A percentile compares a stretch with the other conserved stretches of the same genome.
These are phyloP conservation scores for Steatocranus sp. DNA, from an alignment of 2,797 vertebrate species.

Conservation along the genomic window DNA sequence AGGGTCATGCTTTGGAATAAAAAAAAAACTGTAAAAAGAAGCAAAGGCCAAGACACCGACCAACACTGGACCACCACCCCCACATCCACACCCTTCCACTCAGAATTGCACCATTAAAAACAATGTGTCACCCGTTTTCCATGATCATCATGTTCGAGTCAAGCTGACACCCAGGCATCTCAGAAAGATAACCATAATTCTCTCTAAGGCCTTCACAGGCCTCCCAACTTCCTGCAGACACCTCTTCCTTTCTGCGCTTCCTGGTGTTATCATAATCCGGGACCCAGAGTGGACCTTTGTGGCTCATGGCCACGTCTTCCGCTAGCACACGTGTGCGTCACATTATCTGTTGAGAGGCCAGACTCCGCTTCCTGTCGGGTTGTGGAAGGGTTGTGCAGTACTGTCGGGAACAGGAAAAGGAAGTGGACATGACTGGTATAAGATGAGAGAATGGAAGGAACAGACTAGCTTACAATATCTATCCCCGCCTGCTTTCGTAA, in stretches of 20 bases:
- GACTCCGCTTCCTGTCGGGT: conserved; percentile 84
- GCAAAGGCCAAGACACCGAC: background rate
- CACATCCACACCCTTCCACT: background rate
- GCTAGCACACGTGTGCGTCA: conserved; percentile 86
- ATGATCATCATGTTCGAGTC: conserved; percentile 19
- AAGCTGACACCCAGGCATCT: conserved; percentile 52
- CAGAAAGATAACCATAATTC: conserved; percentile 67
- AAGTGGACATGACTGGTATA: conserved; percentile 83
- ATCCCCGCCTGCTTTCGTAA: conserved; percentile 54
- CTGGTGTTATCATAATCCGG: conserved; percentile 89
- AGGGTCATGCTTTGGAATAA: background rate
- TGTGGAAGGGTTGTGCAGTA: conserved; percentile 58
- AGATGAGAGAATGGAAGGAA: conserved; percentile 74
- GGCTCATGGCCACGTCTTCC: conserved; percentile 86
- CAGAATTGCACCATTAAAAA: background rate
- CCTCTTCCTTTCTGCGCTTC: conserved; percentile 79
- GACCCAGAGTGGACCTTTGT: conserved; percentile 86
- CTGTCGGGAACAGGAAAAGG: conserved; percentile 90
- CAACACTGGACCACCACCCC: background rate
- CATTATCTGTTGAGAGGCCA: conserved; percentile 94
- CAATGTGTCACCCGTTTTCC: conserved; percentile 15
- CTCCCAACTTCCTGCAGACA: conserved; percentile 82
- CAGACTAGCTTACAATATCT: conserved; percentile 63
- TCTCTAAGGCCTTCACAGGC: conserved; percentile 60
- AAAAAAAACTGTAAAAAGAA: background rate